A percentile compares a stretch with the other conserved stretches of the same genome.
Conservation (phyloP, 1,140 invertebrate species). For the Vanessa atalanta region DNA sequence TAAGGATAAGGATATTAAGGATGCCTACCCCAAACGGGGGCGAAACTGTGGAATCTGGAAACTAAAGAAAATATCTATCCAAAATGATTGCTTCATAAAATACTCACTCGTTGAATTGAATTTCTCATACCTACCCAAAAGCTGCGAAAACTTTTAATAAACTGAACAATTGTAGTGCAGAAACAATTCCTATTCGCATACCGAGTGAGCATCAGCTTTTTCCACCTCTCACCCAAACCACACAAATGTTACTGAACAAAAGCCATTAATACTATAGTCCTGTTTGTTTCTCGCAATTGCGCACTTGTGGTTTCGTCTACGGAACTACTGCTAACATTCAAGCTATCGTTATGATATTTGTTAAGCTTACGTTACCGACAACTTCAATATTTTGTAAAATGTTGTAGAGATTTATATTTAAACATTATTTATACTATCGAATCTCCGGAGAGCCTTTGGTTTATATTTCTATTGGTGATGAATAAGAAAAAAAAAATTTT, state of each 20-base stretch:
- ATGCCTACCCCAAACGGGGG: no score
- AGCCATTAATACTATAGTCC: slow-evolving; percentile 12
- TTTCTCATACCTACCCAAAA: neutral
- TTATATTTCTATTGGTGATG: no score
- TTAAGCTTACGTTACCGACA: neutral
- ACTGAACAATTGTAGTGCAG: neutral
- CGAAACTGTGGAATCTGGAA: no score
- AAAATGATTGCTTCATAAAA: neutral
- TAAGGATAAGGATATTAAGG: no score
- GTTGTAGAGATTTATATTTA: no score
- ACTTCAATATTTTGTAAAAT: neutral
- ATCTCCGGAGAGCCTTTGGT: no score
- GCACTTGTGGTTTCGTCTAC: slow-evolving; percentile 2
- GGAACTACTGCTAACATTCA: neutral
- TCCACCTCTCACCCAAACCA: neutral
- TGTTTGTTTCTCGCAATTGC: slow-evolving; percentile 21
- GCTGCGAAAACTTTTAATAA: neutral
- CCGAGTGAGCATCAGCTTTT: neutral
- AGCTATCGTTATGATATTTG: neutral
- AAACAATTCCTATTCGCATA: neutral
- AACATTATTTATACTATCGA: neutral
- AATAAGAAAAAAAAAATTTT: no score
- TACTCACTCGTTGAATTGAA: neutral
- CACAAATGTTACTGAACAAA: slow-evolving; percentile 17
- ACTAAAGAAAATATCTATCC: no score